Base-by-base conservation (phyloP, 2,797 vertebrate species). In the Cottoperca gobio region DNA sequence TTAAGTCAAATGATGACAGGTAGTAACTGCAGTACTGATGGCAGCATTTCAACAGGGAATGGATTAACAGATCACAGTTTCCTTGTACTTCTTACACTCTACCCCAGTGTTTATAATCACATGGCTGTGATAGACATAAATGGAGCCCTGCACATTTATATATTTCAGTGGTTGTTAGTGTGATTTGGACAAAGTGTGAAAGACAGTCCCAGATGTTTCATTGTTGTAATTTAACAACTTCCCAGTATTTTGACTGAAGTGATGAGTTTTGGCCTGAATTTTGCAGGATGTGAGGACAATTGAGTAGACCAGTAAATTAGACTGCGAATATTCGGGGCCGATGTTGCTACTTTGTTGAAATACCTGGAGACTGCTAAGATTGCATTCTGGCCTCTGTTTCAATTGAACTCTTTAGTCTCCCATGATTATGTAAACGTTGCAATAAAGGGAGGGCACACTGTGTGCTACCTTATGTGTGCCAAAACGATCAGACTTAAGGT, bases 161-260 rank as follows among this genome's bases (percentile, higher is more conserved):
- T 86, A 78, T 73, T 81, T 82, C 82, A 60, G 77, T 73, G 61
- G 48, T 69, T 78, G 82, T 76, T 79, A 75, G 76, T 78, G 63
- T 82, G 84, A 85, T 83, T n/a, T 70, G 76, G 83, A 77, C 74
- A 77, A 79, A 79, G 86, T 89, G 88, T 89, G 85, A 90, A 86
- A 85, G 68, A 23, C 78, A 57, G 77, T 81, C 85, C 71, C 88
- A 86, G 81, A 37, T 26, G 76, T 69, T 80, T 84, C 76, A 76
- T 82, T 81, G 75, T 73, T 80, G 75, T 86, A 82, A 90, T 88
- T 84, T 86, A 84, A 90, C 90, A 88, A 88, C 88, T 91, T 83
- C 78, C 64, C 45, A 10, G 59, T 81, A 76, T 83, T 86, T 73
- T 83, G 74, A 12, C 75, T 76, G 70, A 68, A 21, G 66, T 80